phyloP scores from a whole-genome alignment of 2,113 vertebrate species.

The Tachycineta bicolor region DNA sequence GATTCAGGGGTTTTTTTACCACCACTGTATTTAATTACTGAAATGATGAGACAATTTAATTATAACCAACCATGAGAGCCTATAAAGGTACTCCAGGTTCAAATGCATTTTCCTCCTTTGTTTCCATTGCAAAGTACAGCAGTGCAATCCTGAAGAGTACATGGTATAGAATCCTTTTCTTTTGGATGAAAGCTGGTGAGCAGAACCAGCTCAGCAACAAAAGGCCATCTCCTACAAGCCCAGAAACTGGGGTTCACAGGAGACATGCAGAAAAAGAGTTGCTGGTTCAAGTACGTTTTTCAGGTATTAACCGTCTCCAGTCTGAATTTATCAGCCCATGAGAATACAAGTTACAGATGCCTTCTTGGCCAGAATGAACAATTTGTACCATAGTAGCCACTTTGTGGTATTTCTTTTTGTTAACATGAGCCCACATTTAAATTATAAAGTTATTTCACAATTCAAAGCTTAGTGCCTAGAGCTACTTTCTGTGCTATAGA shows the following conservation, averaged over 20 bases:
- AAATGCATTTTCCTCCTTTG: neutral
- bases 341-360: neutral
- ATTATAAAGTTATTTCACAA: constrained; percentile 52
- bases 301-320: neutral
- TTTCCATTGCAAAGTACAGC: neutral
- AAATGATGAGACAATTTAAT: neutral
- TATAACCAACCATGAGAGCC: neutral
- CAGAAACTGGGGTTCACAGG: neutral
- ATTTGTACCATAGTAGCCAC: neutral
- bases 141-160: neutral
- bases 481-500: constrained; percentile 3
- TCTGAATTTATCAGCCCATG: neutral
- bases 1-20: constrained; percentile 10
- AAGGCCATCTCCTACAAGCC: neutral
- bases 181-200: neutral
- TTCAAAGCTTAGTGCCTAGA: constrained; percentile 43
- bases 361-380: neutral
- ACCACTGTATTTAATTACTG: neutral
- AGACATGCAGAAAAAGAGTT: neutral
- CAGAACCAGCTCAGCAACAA: neutral
- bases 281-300: neutral
- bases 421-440: neutral
- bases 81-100: neutral
- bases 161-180: neutral
- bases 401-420: neutral